Percentiles rank a stretch among this genome's conserved stretches.
These are phyloP conservation scores for Phocoena phocoena DNA, from an alignment of 2,113 vertebrate genomes.

Conservation along the genomic window DNA sequence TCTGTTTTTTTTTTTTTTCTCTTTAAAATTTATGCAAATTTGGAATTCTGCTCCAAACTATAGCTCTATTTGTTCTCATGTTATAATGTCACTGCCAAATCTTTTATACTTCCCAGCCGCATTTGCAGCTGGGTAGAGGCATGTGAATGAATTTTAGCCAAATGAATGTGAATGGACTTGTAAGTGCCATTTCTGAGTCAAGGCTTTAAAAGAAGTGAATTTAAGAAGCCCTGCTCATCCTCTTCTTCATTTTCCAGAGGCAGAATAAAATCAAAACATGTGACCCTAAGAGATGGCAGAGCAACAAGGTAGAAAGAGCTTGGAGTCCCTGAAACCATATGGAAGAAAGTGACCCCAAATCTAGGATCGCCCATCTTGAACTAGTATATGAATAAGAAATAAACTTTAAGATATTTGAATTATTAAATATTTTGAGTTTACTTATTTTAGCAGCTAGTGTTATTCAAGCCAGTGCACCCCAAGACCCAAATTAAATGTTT, in stretches of 20 bases:
- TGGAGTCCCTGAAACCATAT: not conserved
- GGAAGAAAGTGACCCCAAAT: not conserved
- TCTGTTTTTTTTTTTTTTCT: not conserved
- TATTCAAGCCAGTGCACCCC: not conserved
- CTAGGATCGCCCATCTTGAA: not conserved
- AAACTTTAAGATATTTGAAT: not conserved
- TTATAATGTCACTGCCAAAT: not conserved
- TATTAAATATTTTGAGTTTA: not conserved
- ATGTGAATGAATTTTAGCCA: not conserved
- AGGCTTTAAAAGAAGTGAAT: not conserved
- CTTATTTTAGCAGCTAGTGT: not conserved
- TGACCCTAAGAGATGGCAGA: not conserved
- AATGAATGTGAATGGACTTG: not conserved
- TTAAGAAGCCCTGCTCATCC: not conserved
- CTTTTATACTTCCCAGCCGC: not conserved
- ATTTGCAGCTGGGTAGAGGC: not conserved
- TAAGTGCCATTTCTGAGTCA: not conserved
- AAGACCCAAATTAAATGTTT: slow-evolving; percentile 44
- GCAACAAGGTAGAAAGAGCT: not conserved
- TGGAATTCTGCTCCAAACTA: not conserved
- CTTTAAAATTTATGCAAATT: not conserved
- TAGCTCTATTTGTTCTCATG: not conserved
- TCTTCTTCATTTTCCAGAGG: not conserved
- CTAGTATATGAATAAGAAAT: not conserved
- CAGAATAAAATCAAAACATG: not conserved